Base-by-base conservation (phyloP, 2,113 vertebrate genomes). In the Lampris megalopsis region DNA sequence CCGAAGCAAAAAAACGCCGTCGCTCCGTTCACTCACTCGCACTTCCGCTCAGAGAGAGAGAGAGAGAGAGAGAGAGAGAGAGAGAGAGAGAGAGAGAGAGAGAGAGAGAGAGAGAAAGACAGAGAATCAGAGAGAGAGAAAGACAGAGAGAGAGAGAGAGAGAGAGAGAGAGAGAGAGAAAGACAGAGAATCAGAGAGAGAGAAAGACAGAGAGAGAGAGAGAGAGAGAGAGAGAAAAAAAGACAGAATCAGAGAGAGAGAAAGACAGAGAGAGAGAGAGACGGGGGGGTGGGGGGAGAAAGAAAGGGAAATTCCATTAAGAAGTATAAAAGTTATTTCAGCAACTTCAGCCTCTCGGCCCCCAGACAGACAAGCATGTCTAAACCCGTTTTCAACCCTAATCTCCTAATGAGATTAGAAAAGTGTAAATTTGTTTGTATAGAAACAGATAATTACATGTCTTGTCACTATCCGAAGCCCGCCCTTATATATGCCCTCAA, bases 321-420 rank as follows among this genome's bases (percentile, higher is more conserved):
- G 80, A 63, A 82, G 86, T 82, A 85, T 91, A 89, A 83, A 82
- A 81, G 71, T 87, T 77, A 41, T 83, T 79, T 70, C 63, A 37
- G 75, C 54, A 60, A 8, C 40, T 6, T 7, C 49, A 66, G 54
- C 67, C 78, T 66, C 73, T 75, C 71, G 4, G 71, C 71, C 73
- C 73, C 79, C 76, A 81, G 79, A 80, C 88, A 89, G 86, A 89
- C 86, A 88, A 67, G 87, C 83, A 50, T 87, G 81, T 64, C 82
- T 92, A 89, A 93, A 63, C 91, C 79, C 68, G 81, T 87, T 83
- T 78, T 81, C 75, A 86, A 63, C 71, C 71, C 59, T 93, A 94
- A 94, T 94, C 92, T 93, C 82, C 86, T 94, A 94, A 94, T 93
- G 80, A 93, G 92, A 93, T 94, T 93, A 94, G 75, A 88, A 93